Conservation (phyloP, 2,113 vertebrate species). For the Corydoras sp. region DNA sequence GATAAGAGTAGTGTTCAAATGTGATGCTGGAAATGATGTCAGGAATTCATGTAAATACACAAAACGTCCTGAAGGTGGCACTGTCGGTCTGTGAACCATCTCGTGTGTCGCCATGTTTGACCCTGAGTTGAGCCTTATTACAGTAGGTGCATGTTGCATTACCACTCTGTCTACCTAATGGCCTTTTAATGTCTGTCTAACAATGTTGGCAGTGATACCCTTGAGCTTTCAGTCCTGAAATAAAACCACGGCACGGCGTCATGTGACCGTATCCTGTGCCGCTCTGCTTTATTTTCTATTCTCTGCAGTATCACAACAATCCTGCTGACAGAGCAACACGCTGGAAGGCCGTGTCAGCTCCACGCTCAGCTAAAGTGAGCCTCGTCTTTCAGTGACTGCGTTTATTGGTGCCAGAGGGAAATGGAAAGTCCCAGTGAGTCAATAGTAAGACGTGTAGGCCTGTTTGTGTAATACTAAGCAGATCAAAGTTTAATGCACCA, state of each 20-base stretch:
- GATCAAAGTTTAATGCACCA: slow-evolving; percentile 27
- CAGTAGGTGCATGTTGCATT: too few relatives aligned
- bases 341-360: slow-evolving; percentile 4
- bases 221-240: too few relatives aligned
- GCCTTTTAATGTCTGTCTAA: too few relatives aligned
- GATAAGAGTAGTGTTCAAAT: too few relatives aligned
- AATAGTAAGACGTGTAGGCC: slow-evolving; percentile 8
- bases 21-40: too few relatives aligned
- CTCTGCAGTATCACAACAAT: slow-evolving; percentile 4
- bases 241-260: not conserved
- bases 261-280: not conserved
- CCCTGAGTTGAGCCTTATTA: too few relatives aligned
- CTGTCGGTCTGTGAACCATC: too few relatives aligned
- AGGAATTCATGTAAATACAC: too few relatives aligned
- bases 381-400: slow-evolving; percentile 3
- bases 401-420: slow-evolving; percentile 11
- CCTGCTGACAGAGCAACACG: slow-evolving; percentile 14
- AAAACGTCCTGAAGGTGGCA: too few relatives aligned
- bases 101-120: too few relatives aligned
- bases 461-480: slow-evolving; percentile 10
- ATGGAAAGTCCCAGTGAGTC: slow-evolving; percentile 7
- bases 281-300: slow-evolving; percentile 2
- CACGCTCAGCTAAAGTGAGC: slow-evolving; percentile 7
- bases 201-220: too few relatives aligned
- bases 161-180: too few relatives aligned